Evolutionary conservation across 1,140 invertebrate genomes (phyloP), one percentile per base, ranked within the genome.

Genomic region (Chironomus tepperi): DNA sequence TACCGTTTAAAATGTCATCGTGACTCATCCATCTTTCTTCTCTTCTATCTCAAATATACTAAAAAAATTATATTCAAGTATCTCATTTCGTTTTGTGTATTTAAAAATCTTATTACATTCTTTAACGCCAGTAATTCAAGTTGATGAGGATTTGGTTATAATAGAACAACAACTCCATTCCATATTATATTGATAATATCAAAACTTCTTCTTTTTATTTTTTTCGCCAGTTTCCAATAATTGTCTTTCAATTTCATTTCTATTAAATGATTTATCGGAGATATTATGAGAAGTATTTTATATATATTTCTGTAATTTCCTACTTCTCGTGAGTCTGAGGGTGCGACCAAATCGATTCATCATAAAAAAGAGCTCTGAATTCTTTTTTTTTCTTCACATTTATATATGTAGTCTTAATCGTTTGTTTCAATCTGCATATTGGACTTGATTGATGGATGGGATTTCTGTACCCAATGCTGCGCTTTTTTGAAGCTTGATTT

Each of bases 341-440:
- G 47, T 57, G 47, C 47, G 47, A 57, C 47, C 3, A n/a, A 57
- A 57, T n/a, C 47, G 47, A 57, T 57, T 57, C 47, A 57, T 57
- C 47, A 57, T 57, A 12, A 57, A n/a, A 57, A 57, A n/a, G 47
- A n/a, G 47, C 47, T 57, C 12, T 15, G 47, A 57, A 57, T 5
- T n/a, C n/a, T n/a, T n/a, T 57, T 57, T n/a, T 57, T 57, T 57
- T 57, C 12, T 57, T 57, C 15, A n/a, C 47, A 57, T 57, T 12
- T n/a, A 57, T 57, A 57, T 57, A 57, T 57, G 12, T 57, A 57
- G 12, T 57, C 24, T 57, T 57, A 57, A 57, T 57, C 47, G 47
- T 57, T n/a, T 57, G n/a, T 57, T 57, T 57, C 47, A 57, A 57
- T 57, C 47, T 57, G 47, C 47, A 57, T 15, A 57, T 57, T 57